Conservation (phyloP, 64 coral and sea anemone genomes). For the Dendronephthya gigantea region DNA sequence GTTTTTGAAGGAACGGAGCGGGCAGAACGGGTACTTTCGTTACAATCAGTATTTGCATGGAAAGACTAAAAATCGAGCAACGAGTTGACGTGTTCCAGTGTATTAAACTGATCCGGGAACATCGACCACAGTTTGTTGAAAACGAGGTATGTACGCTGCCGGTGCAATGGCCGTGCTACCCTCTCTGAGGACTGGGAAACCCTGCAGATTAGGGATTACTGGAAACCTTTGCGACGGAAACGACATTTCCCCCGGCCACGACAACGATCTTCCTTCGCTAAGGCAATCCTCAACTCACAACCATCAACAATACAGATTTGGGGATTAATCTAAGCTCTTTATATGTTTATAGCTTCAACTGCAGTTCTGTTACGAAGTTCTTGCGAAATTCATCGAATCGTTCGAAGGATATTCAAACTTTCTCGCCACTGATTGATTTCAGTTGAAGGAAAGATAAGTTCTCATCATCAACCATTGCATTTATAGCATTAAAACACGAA, state of each 20-base stretch:
- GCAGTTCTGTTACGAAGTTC: neutral
- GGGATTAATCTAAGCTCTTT: neutral
- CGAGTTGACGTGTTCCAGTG: neutral
- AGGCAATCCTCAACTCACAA: neutral
- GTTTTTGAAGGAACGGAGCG: neutral
- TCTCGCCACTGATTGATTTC: neutral
- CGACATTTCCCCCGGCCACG: no score
- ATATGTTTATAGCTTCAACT: neutral
- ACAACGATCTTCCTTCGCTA: no score
- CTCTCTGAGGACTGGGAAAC: no score
- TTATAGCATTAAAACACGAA: no score
- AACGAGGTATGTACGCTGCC: neutral
- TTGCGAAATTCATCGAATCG: neutral
- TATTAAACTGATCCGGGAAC: neutral
- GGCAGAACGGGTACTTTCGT: neutral
- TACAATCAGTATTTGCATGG: neutral
- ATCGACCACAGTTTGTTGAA: neutral
- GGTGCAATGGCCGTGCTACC: no score
- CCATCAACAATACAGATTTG: neutral
- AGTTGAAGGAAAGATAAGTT: neutral
- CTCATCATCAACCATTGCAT: neutral
- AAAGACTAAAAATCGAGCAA: neutral
- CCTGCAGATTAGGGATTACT: no score
- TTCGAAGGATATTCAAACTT: slow-evolving; percentile 8
- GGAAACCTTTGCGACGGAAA: no score